phyloP scores from a whole-genome alignment of 2,113 vertebrate genomes.

The Scatophagus argus region DNA sequence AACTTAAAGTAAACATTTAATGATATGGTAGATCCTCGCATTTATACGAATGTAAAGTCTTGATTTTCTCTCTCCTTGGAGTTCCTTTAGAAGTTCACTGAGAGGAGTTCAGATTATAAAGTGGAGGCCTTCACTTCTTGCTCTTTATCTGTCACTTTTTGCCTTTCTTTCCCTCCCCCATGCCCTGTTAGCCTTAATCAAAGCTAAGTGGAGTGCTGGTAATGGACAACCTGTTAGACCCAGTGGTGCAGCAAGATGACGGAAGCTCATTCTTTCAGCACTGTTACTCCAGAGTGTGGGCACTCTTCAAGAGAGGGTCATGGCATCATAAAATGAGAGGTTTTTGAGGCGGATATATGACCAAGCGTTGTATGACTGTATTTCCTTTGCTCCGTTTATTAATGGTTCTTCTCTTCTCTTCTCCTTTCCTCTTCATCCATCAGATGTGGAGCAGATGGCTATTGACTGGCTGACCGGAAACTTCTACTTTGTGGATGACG shows the following conservation, averaged over 20 bases:
- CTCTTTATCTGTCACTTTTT: slow-evolving; percentile 17
- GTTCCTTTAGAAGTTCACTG: background rate
- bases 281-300: slow-evolving; percentile 17
- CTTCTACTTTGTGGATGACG: slow-evolving; percentile 98
- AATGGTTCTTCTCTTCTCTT: slow-evolving; percentile 18
- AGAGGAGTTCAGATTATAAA: slow-evolving; percentile 6
- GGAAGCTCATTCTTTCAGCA: slow-evolving; percentile 25
- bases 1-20: background rate
- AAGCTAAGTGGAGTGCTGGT: slow-evolving; percentile 19
- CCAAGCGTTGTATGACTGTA: slow-evolving; percentile 14
- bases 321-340: slow-evolving; percentile 20
- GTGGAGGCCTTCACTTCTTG: slow-evolving; percentile 5
- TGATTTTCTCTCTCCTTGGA: background rate
- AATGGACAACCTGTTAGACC: slow-evolving; percentile 27
- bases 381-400: background rate
- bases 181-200: slow-evolving; percentile 7
- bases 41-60: background rate
- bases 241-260: background rate
- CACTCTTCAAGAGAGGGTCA: background rate
- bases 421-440: slow-evolving; percentile 9
- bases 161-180: background rate
- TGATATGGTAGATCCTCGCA: background rate
- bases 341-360: slow-evolving; percentile 28
- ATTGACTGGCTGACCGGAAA: slow-evolving; percentile 99
- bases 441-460: slow-evolving; percentile 99